These are phyloP conservation scores for Esperia sulphurella DNA, from an alignment of 2,888 invertebrate genomes.

Conservation along the genomic window DNA sequence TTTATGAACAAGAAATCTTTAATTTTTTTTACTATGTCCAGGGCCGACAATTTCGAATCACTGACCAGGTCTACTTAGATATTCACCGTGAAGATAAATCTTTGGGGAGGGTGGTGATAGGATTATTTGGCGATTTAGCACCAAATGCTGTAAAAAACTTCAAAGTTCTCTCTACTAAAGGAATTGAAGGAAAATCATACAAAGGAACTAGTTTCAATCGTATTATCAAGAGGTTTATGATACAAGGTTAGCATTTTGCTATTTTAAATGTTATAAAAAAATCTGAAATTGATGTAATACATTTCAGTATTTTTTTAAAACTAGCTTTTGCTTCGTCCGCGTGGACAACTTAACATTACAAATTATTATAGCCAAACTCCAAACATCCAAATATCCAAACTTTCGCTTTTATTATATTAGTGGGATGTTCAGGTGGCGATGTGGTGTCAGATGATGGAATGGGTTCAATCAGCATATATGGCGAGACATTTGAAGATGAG, in stretches of 20 bases:
- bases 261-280: too few species aligned
- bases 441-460: conserved; percentile 89
- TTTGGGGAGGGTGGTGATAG: conserved; percentile 89
- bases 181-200: conserved; percentile 88
- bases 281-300: too few species aligned
- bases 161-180: conserved; percentile 86
- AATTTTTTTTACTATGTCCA: too few species aligned
- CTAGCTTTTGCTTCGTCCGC: too few species aligned
- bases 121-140: conserved; percentile 91
- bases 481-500: conserved; percentile 92
- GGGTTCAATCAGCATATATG: conserved; percentile 92
- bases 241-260: conserved; percentile 84
- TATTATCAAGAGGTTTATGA: conserved; percentile 93
- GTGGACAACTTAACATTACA: too few species aligned
- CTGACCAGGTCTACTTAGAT: conserved; percentile 91
- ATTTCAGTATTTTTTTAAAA: too few species aligned
- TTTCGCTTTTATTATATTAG: too few species aligned
- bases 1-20: conserved; percentile 27
- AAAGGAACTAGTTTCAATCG: conserved; percentile 90
- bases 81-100: conserved; percentile 85
- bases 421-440: conserved; percentile 89
- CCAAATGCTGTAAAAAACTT: conserved; percentile 95
- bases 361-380: too few species aligned
- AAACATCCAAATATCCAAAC: too few species aligned
- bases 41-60: conserved; percentile 84